Evolutionary conservation across 2,797 vertebrate genomes (phyloP).

Genomic region (Coregonus ussuriensis): DNA sequence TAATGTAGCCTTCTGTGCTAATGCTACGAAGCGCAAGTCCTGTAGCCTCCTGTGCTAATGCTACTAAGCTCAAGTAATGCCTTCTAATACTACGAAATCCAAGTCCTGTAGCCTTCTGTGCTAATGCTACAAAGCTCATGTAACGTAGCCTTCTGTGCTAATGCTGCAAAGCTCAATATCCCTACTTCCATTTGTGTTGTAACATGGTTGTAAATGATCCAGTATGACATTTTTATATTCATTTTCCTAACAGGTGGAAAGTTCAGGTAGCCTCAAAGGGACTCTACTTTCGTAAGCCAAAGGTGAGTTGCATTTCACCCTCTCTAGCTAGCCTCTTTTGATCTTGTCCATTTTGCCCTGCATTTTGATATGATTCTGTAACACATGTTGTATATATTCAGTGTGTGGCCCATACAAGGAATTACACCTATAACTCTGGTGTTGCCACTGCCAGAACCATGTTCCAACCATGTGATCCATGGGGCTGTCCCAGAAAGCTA

Average conservation of each 20-base stretch:
- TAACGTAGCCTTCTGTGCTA: neutral
- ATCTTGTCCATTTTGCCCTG: neutral
- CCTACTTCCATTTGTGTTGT: neutral
- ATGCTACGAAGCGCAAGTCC: too few relatives aligned
- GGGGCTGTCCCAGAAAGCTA: neutral
- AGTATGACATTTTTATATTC: conserved; percentile 31
- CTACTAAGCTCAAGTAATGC: neutral
- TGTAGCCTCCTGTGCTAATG: neutral
- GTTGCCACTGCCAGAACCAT: neutral
- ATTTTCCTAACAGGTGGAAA: conserved; percentile 84
- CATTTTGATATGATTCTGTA: neutral
- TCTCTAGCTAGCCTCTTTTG: neutral
- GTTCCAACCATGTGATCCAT: neutral
- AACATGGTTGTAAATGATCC: neutral
- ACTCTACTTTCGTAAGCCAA: conserved; percentile 92
- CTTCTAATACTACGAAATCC: neutral
- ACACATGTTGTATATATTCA: neutral
- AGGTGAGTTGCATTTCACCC: conserved; percentile 72
- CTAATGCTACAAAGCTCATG: too few relatives aligned
- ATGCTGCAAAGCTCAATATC: neutral
- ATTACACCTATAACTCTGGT: neutral
- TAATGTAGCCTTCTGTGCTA: neutral
- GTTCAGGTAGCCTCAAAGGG: conserved; percentile 94
- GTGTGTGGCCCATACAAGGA: neutral
- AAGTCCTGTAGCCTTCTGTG: neutral